Percentiles rank a stretch among this genome's conserved stretches.
phyloP scores from a whole-genome alignment of 2,888 invertebrate genomes.

The Calliphora vomitoria region DNA sequence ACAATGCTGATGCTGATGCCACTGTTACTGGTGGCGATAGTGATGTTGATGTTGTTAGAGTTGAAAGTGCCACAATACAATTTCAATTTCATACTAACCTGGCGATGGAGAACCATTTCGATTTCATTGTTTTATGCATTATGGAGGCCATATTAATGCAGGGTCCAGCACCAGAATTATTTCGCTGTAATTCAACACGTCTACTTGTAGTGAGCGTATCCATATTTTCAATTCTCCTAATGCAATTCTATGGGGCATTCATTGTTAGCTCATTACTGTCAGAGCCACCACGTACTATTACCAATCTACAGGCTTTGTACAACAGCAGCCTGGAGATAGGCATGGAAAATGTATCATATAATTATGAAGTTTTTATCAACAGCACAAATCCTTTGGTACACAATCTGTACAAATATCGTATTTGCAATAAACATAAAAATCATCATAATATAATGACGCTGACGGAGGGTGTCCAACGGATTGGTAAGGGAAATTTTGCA shows the following conservation, averaged over 20 bases:
- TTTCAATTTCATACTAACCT: neutral
- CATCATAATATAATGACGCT: constrained; percentile 78
- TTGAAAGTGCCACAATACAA: neutral
- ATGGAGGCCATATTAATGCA: constrained; percentile 81
- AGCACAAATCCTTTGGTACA: constrained; percentile 77
- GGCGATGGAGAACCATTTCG: constrained; percentile 75
- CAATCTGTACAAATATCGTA: constrained; percentile 78
- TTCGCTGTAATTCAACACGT: constrained; percentile 80
- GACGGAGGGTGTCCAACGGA: constrained; percentile 77
- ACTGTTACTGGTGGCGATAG: no score
- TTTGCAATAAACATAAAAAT: constrained; percentile 75
- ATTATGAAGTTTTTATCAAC: constrained; percentile 79
- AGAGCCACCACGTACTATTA: constrained; percentile 79
- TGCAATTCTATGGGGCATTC: constrained; percentile 83
- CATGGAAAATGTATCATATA: constrained; percentile 82
- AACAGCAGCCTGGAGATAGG: constrained; percentile 81
- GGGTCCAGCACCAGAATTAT: constrained; percentile 79
- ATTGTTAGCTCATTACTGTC: constrained; percentile 82
- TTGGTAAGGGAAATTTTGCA: constrained; percentile 80
- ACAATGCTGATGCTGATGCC: neutral
- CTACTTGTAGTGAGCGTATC: constrained; percentile 78
- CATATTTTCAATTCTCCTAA: constrained; percentile 80
- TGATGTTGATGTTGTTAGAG: neutral
- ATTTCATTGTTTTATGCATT: constrained; percentile 80
- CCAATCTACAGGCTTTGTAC: constrained; percentile 78